Evolutionary conservation across 2,113 vertebrate species (phyloP).

Genomic region (Rhegmatorhina hoffmannsi): DNA sequence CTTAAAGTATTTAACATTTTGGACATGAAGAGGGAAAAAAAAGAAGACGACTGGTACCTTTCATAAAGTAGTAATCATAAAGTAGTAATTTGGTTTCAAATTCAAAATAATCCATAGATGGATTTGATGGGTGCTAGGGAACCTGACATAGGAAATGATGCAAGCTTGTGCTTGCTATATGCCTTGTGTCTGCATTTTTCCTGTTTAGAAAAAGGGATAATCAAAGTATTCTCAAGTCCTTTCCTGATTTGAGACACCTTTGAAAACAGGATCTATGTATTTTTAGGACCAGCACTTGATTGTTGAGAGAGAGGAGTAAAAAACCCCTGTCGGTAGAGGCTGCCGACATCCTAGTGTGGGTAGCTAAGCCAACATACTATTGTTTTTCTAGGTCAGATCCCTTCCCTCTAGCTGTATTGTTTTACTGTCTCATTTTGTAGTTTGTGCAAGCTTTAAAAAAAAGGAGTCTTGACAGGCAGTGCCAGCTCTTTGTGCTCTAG

Average conservation of each 20-base stretch:
- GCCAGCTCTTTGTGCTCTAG: background rate
- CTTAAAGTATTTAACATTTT: background rate
- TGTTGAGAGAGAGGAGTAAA: background rate
- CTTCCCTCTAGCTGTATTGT: slow-evolving; percentile 40
- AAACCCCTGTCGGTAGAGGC: background rate
- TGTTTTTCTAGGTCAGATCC: slow-evolving; percentile 58
- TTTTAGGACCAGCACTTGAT: background rate
- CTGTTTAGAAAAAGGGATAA: background rate
- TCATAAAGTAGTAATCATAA: background rate
- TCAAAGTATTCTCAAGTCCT: background rate
- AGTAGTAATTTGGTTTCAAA: background rate
- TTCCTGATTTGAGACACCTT: background rate
- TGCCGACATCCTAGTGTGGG: slow-evolving; percentile 1
- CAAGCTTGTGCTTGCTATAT: background rate
- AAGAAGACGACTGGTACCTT: background rate
- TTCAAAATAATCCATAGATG: background rate
- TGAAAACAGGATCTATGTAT: background rate
- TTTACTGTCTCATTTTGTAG: slow-evolving; percentile 38
- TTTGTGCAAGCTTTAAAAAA: slow-evolving; percentile 21
- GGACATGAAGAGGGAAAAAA: background rate
- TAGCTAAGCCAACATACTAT: slow-evolving; percentile 13
- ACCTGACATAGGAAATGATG: background rate
- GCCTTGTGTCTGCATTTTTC: background rate
- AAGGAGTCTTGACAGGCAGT: background rate
- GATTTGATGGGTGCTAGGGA: background rate